Conservation (phyloP, 2,113 vertebrate species). For the Oncorhynchus gorbuscha region DNA sequence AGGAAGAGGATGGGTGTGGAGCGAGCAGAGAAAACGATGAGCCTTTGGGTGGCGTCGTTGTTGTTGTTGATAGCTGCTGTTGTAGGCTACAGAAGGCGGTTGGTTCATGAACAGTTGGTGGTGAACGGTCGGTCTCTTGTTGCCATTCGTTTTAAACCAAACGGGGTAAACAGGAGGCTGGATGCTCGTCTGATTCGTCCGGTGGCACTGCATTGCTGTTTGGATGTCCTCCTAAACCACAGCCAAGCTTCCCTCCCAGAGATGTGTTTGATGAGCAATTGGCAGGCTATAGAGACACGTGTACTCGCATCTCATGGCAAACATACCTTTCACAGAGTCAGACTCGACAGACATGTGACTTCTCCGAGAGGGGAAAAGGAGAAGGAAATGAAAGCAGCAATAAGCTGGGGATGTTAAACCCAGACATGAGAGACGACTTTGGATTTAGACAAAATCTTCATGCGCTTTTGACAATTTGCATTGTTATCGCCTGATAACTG, state of each 20-base stretch:
- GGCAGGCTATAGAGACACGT: constrained; percentile 66
- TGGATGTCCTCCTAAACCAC: constrained; percentile 46
- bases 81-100: not conserved
- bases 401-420: constrained; percentile 70
- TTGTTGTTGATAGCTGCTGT: not conserved
- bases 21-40: not conserved
- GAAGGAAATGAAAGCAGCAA: constrained; percentile 67
- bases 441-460: constrained; percentile 75
- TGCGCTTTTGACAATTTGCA: constrained; percentile 69
- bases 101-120: constrained; percentile 12
- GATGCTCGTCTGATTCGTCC: constrained; percentile 16
- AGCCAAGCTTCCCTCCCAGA: constrained; percentile 48
- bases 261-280: constrained; percentile 70
- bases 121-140: constrained; percentile 19
- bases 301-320: constrained; percentile 71
- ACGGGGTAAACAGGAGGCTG: constrained; percentile 42
- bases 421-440: constrained; percentile 60
- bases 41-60: constrained; percentile 28
- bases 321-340: constrained; percentile 65
- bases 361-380: constrained; percentile 45
- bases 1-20: not conserved
- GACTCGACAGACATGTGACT: constrained; percentile 64
- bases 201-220: constrained; percentile 46
- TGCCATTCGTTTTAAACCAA: constrained; percentile 21
- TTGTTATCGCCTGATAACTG: constrained; percentile 77